phyloP scores from a whole-genome alignment of 2,888 invertebrate genomes.

The Eremobia ochroleuca region DNA sequence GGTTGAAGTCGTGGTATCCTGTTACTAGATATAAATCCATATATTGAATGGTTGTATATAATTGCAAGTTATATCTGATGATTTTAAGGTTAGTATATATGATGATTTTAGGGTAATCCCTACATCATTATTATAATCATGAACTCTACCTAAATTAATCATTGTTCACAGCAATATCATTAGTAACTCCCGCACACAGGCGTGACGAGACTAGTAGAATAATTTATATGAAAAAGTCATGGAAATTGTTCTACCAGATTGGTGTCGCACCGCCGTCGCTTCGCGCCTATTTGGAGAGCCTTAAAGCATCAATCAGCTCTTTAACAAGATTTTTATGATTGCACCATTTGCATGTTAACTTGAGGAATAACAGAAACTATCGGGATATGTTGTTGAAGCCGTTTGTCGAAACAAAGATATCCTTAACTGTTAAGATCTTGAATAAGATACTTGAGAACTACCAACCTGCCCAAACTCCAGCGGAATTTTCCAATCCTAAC shows the following conservation, averaged over 20 bases:
- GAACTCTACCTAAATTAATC: not conserved
- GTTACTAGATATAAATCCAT: slow-evolving; percentile 20
- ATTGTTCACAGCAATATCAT: not conserved
- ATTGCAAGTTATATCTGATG: not conserved
- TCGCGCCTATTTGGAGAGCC: not conserved
- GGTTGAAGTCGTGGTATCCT: slow-evolving; percentile 30
- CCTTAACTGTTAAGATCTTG: not conserved
- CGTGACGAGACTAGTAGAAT: not conserved
- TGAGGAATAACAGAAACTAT: not conserved
- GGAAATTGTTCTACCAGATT: not conserved
- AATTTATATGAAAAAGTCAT: not conserved
- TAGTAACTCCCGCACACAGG: not conserved
- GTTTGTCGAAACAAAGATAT: not conserved
- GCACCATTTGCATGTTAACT: not conserved
- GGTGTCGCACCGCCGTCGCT: not conserved
- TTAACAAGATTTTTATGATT: not conserved
- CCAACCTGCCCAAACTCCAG: slow-evolving; percentile 8
- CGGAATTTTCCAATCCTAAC: slow-evolving; percentile 40
- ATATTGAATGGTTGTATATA: not conserved
- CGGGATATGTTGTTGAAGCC: not conserved
- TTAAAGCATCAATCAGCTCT: not conserved
- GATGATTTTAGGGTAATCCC: not conserved
- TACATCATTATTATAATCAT: not conserved
- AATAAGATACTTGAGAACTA: not conserved
- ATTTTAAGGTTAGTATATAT: no score